Conservation (phyloP, 2,888 invertebrate species). For the Spodoptera picta region DNA sequence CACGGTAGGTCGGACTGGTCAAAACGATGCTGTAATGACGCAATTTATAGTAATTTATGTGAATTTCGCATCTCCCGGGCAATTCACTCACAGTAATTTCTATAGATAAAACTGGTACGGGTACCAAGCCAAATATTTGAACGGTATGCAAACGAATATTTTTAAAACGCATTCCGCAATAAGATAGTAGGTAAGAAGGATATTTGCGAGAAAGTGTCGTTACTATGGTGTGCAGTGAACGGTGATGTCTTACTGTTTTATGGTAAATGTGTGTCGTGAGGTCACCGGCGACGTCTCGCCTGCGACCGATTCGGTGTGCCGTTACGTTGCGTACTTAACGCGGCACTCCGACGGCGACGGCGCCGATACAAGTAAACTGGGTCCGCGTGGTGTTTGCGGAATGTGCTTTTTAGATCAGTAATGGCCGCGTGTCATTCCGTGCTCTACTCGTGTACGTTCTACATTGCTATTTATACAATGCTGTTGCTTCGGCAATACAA, state of each 20-base stretch:
- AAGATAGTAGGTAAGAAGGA: slow-evolving; percentile 38
- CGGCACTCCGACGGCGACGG: slow-evolving; percentile 49
- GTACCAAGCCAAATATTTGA: slow-evolving; percentile 32
- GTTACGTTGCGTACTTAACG: slow-evolving; percentile 60
- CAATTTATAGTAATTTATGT: slow-evolving; percentile 44
- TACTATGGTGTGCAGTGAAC: slow-evolving; percentile 57
- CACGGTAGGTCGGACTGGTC: slow-evolving; percentile 30
- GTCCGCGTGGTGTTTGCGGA: slow-evolving; percentile 46
- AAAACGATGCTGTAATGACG: slow-evolving; percentile 44
- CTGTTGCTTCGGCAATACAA: slow-evolving; percentile 19
- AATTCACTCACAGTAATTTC: slow-evolving; percentile 17
- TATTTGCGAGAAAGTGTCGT: slow-evolving; percentile 59
- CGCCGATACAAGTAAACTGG: slow-evolving; percentile 56
- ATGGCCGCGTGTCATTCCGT: slow-evolving; percentile 36
- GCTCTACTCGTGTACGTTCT: slow-evolving; percentile 33
- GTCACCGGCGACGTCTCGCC: slow-evolving; percentile 60
- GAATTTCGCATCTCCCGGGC: slow-evolving; percentile 30
- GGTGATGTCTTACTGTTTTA: slow-evolving; percentile 58
- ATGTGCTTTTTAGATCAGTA: slow-evolving; percentile 51
- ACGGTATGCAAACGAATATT: slow-evolving; percentile 23
- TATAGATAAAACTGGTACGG: slow-evolving; percentile 22
- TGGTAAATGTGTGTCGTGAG: slow-evolving; percentile 67
- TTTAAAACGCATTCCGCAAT: slow-evolving; percentile 37
- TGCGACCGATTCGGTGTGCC: slow-evolving; percentile 64
- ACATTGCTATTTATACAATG: slow-evolving; percentile 33